Percentiles rank a stretch among this genome's conserved stretches.
Conservation (phyloP, 1,140 invertebrate species). For the Drosophila kepulauana region DNA sequence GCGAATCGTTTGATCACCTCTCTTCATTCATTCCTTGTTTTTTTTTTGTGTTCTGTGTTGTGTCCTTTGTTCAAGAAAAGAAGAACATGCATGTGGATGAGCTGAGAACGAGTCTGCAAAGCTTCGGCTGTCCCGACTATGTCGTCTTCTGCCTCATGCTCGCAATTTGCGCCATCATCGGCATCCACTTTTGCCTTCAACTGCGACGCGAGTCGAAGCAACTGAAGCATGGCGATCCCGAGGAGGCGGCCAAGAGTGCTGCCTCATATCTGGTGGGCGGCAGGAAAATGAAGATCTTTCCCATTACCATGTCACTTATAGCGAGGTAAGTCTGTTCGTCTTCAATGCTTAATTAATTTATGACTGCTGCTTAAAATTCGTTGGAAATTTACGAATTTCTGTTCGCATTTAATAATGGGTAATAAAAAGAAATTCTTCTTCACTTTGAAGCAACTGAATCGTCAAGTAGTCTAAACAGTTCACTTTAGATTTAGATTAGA, state of each 20-base stretch:
- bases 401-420: not conserved
- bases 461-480: too few species aligned
- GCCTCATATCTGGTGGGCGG: slow-evolving; percentile 93
- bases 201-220: slow-evolving; percentile 85
- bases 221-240: slow-evolving; percentile 84
- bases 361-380: not conserved
- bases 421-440: too few species aligned
- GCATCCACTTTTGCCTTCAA: slow-evolving; percentile 91
- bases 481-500: too few species aligned
- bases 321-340: slow-evolving; percentile 87
- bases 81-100: slow-evolving; percentile 86
- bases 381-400: not conserved
- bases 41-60: slow-evolving; percentile 18
- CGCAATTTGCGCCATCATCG: slow-evolving; percentile 89
- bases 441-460: too few species aligned
- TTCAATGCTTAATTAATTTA: not conserved
- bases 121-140: slow-evolving; percentile 90
- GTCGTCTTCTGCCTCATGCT: slow-evolving; percentile 90
- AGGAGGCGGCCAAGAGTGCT: slow-evolving; percentile 81
- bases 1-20: slow-evolving; percentile 14
- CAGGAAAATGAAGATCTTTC: slow-evolving; percentile 92
- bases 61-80: slow-evolving; percentile 1
- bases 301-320: slow-evolving; percentile 92
- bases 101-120: slow-evolving; percentile 87
- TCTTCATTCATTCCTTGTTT: slow-evolving; percentile 16